Conservation (phyloP, 30 jellyfish, hydroid and myxozoan species). For the Turritopsis rubra region DNA sequence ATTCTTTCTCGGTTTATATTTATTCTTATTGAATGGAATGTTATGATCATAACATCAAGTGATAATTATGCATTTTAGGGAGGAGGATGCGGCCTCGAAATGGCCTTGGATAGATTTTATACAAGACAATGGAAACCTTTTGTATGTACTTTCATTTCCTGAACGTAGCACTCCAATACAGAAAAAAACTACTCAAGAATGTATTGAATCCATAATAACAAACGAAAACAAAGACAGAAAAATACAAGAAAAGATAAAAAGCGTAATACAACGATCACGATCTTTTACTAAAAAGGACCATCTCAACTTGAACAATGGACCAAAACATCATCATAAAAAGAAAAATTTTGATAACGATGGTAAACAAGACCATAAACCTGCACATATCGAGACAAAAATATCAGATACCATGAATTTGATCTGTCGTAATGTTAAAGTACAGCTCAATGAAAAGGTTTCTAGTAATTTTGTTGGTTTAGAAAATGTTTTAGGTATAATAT, state of each 20-base stretch:
- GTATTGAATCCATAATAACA: background rate
- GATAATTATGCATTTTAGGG: background rate
- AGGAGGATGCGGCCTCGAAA: constrained; percentile 7
- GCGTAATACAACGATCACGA: constrained; percentile 45
- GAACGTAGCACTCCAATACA: constrained; percentile 19
- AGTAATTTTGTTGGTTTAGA: constrained; percentile 34
- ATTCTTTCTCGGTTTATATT: too few species aligned
- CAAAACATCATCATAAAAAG: constrained; percentile 14
- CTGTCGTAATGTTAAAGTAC: constrained; percentile 33
- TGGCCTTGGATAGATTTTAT: constrained; percentile 85
- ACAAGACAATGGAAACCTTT: constrained; percentile 68
- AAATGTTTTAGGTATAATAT: constrained; percentile 69
- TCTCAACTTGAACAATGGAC: constrained; percentile 24
- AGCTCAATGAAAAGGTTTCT: constrained; percentile 29
- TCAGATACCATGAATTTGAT: constrained; percentile 9
- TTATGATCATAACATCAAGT: too few species aligned
- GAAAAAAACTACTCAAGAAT: background rate
- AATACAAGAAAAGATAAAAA: constrained; percentile 39
- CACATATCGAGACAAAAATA: constrained; percentile 32
- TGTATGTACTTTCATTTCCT: constrained; percentile 46
- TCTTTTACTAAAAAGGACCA: constrained; percentile 55
- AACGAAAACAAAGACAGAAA: constrained; percentile 3
- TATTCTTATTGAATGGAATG: too few species aligned
- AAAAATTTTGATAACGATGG: constrained; percentile 7
- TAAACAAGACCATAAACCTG: constrained; percentile 23